phyloP scores from a whole-genome alignment of 2,113 vertebrate genomes.

The Scatophagus argus region DNA sequence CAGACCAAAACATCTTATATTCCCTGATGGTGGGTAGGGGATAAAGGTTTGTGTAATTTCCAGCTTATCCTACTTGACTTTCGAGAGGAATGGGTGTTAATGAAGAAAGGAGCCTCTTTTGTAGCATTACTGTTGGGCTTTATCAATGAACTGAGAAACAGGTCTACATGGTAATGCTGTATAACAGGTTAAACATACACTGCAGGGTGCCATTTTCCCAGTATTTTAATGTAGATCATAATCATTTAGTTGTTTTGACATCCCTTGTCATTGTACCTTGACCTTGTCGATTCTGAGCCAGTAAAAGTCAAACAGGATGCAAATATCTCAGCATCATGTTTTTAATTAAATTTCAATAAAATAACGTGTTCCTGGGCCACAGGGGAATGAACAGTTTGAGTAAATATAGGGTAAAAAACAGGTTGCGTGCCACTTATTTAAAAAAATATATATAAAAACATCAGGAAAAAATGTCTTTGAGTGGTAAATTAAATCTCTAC shows the following conservation, averaged over 20 bases:
- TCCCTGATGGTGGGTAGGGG: conserved; percentile 58
- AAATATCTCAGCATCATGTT: neutral
- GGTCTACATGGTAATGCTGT: conserved; percentile 47
- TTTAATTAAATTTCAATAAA: conserved; percentile 14
- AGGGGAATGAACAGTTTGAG: neutral
- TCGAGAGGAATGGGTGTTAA: conserved; percentile 73
- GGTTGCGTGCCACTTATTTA: neutral
- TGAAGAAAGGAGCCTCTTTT: conserved; percentile 70
- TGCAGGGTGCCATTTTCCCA: neutral
- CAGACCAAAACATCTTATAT: conserved; percentile 69
- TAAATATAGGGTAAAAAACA: neutral
- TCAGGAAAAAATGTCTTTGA: neutral
- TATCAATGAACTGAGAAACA: conserved; percentile 51
- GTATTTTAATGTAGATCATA: neutral
- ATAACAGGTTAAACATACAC: conserved; percentile 30
- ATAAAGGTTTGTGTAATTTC: conserved; percentile 78
- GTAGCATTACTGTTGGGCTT: conserved; percentile 62
- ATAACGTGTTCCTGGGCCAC: neutral
- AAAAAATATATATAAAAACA: neutral
- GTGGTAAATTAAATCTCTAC: conserved; percentile 27
- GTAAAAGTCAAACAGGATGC: neutral
- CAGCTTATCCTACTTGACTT: conserved; percentile 77
- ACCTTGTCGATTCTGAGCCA: neutral
- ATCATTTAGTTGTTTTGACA: neutral
- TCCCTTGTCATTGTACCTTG: neutral